These are phyloP conservation scores for Hetaerina titia DNA, from an alignment of 2,888 invertebrate genomes.

Conservation along the genomic window DNA sequence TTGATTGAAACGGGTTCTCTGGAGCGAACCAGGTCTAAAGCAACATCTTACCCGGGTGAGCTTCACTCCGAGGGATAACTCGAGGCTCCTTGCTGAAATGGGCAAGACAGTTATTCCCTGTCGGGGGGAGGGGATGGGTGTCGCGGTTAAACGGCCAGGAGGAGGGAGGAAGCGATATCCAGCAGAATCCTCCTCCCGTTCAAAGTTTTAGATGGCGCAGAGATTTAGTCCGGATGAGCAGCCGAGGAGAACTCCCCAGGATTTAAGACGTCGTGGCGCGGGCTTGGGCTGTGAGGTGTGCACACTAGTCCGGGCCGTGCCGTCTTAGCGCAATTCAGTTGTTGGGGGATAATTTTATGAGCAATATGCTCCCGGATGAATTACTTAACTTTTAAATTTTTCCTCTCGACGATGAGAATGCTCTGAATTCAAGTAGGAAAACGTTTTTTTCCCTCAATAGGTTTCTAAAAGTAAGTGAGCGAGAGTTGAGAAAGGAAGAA, in stretches of 20 bases:
- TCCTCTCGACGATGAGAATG: too few species aligned
- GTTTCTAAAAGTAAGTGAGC: too few species aligned
- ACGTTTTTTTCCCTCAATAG: too few species aligned
- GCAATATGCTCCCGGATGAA: too few species aligned
- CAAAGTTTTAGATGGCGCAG: neutral
- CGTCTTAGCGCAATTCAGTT: too few species aligned
- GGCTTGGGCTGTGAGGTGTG: neutral
- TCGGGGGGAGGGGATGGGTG: neutral
- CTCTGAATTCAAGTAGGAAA: too few species aligned
- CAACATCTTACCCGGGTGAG: neutral
- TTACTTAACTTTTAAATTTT: too few species aligned
- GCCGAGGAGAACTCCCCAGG: neutral
- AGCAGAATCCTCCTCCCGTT: neutral
- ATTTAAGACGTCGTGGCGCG: neutral
- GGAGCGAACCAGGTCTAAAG: neutral
- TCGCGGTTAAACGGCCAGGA: neutral
- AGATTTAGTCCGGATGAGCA: constrained; percentile 13
- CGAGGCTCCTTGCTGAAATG: neutral
- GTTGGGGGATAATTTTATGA: too few species aligned
- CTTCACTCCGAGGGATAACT: neutral
- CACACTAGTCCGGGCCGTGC: too few species aligned
- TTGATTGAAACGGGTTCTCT: neutral
- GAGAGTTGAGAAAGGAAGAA: too few species aligned
- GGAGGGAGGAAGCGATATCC: neutral
- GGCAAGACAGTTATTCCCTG: neutral